These are phyloP conservation scores for Tineola bisselliella DNA, from an alignment of 2,888 invertebrate genomes.

Conservation along the genomic window DNA sequence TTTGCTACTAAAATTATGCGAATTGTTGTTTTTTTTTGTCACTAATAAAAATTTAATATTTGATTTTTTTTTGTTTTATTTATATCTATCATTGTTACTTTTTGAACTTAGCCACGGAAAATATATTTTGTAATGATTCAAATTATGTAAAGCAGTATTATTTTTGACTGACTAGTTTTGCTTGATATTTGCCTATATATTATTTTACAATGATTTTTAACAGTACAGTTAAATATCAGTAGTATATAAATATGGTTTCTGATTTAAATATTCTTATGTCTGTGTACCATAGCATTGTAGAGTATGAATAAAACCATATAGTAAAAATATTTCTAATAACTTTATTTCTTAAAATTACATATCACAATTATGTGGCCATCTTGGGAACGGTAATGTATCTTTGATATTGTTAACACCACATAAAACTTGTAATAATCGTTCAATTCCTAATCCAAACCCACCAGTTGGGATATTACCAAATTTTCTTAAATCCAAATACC, in stretches of 20 bases:
- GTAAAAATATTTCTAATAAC: background rate
- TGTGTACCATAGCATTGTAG: no score
- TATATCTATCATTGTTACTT: background rate
- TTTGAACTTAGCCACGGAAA: no score
- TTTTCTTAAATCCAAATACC: slow-evolving; percentile 91
- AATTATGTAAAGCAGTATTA: no score
- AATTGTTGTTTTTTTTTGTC: slow-evolving; percentile 18
- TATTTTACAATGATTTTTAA: no score
- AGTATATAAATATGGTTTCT: no score
- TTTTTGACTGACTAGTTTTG: no score
- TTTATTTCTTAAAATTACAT: slow-evolving; percentile 48
- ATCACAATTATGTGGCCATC: slow-evolving; percentile 90
- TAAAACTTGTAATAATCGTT: slow-evolving; percentile 85
- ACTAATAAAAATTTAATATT: slow-evolving; percentile 13
- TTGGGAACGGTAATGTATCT: slow-evolving; percentile 93
- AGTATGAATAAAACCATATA: no score
- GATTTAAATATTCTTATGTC: no score
- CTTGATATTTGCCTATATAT: no score
- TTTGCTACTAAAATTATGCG: no score
- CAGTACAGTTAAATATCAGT: no score
- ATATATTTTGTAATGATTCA: no score
- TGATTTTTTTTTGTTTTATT: slow-evolving; percentile 7
- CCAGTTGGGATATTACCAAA: slow-evolving; percentile 91
- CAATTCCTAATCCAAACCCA: slow-evolving; percentile 97
- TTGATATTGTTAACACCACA: slow-evolving; percentile 88